Percentiles rank a stretch among this genome's conserved stretches.
Evolutionary conservation across 2,888 invertebrate genomes (phyloP).

Genomic region (Pheosia tremula): DNA sequence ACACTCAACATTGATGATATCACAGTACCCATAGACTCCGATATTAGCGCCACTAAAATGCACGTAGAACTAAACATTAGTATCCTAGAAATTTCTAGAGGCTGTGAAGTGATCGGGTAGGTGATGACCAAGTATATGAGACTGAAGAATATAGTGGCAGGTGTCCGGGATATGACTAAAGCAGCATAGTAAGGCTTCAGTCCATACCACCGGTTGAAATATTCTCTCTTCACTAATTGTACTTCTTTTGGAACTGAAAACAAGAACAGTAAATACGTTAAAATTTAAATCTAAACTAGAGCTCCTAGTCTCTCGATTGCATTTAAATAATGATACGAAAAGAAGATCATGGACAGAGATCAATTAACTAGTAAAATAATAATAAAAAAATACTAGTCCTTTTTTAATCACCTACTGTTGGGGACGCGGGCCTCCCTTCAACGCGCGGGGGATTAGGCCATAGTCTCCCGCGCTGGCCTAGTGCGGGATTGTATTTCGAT

Average conservation of each 20-base stretch:
- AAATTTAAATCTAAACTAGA: no score
- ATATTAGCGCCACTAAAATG: conserved; percentile 88
- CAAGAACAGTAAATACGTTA: background rate
- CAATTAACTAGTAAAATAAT: no score
- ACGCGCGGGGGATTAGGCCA: no score
- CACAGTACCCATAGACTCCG: conserved; percentile 91
- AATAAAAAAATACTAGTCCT: no score
- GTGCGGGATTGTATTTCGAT: no score
- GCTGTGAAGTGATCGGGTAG: conserved; percentile 90
- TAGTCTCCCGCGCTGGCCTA: no score
- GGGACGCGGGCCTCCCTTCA: no score
- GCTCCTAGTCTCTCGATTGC: no score
- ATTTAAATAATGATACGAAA: no score
- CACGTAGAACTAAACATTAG: conserved; percentile 89
- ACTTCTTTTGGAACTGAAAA: conserved; percentile 91
- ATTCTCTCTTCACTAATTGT: conserved; percentile 90
- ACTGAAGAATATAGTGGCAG: conserved; percentile 88
- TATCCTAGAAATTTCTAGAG: conserved; percentile 87
- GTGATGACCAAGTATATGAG: conserved; percentile 88
- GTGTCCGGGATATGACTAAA: conserved; percentile 88
- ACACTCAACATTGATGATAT: conserved; percentile 90
- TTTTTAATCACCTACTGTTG: no score
- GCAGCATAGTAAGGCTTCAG: conserved; percentile 92
- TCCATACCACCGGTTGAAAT: conserved; percentile 94
- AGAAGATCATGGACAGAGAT: no score